Base-by-base conservation (phyloP, 2,113 vertebrate species). In the Sinocyclocheilus anshuiensis region DNA sequence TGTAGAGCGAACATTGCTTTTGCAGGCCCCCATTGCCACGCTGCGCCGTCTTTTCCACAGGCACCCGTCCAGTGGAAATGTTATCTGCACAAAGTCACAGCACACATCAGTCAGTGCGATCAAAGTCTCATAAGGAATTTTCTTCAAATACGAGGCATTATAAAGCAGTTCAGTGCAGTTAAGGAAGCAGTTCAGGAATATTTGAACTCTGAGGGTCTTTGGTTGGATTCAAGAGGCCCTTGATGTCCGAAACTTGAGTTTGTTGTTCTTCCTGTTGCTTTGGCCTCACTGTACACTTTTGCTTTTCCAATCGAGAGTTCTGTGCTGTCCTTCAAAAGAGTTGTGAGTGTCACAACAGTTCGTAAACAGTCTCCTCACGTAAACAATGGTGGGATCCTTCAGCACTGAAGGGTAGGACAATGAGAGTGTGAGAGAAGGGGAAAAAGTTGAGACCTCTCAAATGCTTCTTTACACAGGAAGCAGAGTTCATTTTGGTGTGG, bases 291-390 rank as follows among this genome's bases (percentile, higher is more conserved):
- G 42, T 24, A 45, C 26, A 33, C 42, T 48, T 48, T 75, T 55
- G 63, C 42, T 86, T 86, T 86, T 71, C 48, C 67, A 55, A 77
- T 16, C 6, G 57, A 61, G 67, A 15, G 57, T 69, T 78, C 42
- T 29, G 12, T 29, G 67, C 20, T 20, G 16, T 61, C 57, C 69
- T 81, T 63, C 29, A 72, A 77, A 59, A 71, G 53, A 61, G 53
- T 71, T 67, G 67, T 74, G 81, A 45, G 24, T 71, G 53, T 89
- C 88, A 86, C 69, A 80, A 83, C 85, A 83, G 84, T 76, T 81
- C 22, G 15, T 78, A 83, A 83, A 86, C 80, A 88, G 76, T 71
- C 77, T 84, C 55, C 76, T 86, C 88, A 86, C 82, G 12, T 89
- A 82, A 82, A 78, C 15, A 53, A 45, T 55, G 59, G 71, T 77